Conservation (phyloP, 1,140 invertebrate species). For the Trissolcus basalis region DNA sequence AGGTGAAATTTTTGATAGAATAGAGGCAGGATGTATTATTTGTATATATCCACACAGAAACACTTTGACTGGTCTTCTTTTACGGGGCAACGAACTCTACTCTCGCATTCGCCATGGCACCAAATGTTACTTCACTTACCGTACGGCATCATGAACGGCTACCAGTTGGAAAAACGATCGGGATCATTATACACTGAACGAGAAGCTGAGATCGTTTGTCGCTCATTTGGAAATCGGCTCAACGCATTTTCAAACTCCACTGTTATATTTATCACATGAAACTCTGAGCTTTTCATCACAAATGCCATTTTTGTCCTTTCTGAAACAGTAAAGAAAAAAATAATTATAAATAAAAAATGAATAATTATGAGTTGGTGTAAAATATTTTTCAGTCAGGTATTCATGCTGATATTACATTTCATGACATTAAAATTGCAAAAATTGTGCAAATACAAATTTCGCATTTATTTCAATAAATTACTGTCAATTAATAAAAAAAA, state of each 20-base stretch:
- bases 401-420: too few relatives aligned
- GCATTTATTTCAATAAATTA: too few relatives aligned
- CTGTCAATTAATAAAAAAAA: too few relatives aligned
- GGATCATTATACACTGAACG: constrained; percentile 49
- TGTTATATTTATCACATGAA: neutral
- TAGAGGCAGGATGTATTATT: constrained; percentile 40
- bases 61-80: constrained; percentile 67
- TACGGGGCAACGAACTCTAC: constrained; percentile 70
- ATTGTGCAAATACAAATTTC: too few relatives aligned
- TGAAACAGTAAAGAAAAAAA: too few relatives aligned
- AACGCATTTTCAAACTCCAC: constrained; percentile 30
- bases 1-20: constrained; percentile 15
- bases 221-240: constrained; percentile 34
- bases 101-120: constrained; percentile 57
- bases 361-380: too few relatives aligned
- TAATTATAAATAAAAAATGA: too few relatives aligned
- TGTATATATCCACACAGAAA: constrained; percentile 63
- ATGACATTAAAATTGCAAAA: too few relatives aligned
- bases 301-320: too few relatives aligned
- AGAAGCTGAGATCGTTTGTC: constrained; percentile 44
- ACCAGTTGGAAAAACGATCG: constrained; percentile 52
- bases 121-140: constrained; percentile 60
- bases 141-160: constrained; percentile 45
- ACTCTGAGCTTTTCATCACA: too few relatives aligned
- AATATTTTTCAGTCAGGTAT: too few relatives aligned